A percentile compares a stretch with the other conserved stretches of the same genome.
Conservation (phyloP, 2,797 vertebrate species). For the Chloroceryle amazona region DNA sequence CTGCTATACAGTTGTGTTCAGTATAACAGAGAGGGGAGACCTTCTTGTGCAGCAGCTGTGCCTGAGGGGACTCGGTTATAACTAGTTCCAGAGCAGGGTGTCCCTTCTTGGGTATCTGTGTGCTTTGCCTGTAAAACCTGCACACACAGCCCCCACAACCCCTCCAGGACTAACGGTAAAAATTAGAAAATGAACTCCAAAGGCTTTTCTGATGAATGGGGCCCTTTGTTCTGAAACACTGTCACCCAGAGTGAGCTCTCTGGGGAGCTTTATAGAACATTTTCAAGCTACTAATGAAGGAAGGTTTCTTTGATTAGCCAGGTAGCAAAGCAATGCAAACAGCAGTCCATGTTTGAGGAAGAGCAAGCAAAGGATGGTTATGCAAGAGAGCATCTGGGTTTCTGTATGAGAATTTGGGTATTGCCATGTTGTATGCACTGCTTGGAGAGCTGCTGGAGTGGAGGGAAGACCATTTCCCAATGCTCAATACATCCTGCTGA, state of each 20-base stretch:
- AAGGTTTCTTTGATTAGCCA: background rate
- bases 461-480: background rate
- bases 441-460: background rate
- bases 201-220: background rate
- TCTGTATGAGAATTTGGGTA: background rate
- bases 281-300: background rate
- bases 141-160: background rate
- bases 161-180: background rate
- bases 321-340: background rate
- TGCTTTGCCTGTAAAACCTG: conserved; percentile 18
- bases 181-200: background rate
- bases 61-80: background rate
- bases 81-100: conserved; percentile 7
- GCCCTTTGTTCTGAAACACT: conserved; percentile 1
- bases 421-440: rapidly evolving
- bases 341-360: background rate
- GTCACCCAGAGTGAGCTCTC: background rate
- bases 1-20: background rate
- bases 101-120: background rate
- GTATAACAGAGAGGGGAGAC: background rate
- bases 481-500: background rate
- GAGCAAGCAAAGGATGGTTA: background rate
- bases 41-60: background rate
- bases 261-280: background rate
- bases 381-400: background rate